Evolutionary conservation across 2,797 vertebrate genomes (phyloP), one percentile per base, ranked within the genome.

Genomic region (Rhinoraja longicauda): DNA sequence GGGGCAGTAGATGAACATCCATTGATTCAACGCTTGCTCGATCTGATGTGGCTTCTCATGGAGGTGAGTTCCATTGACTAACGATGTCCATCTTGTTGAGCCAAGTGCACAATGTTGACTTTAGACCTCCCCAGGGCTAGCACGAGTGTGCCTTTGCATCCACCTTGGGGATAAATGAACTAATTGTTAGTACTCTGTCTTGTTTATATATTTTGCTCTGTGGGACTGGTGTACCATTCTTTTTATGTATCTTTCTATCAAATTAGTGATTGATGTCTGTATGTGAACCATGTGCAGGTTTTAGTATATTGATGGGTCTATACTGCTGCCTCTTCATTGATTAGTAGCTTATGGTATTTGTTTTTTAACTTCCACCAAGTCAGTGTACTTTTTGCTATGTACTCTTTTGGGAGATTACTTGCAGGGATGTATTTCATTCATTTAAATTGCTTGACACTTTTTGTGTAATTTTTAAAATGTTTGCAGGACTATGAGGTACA

Each of bases 31-130:
- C 98, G 98, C 93, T 96, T 99, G 3, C 95, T 99, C 67, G 97
- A 99, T 94, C 97, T 99, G 84, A 98, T 99, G 96, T 99, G 98
- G 99, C 97, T 99, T 93, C 97, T 99, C 93, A 99, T 99, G 99
- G 99, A 99, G 98, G 99, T 99, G 93, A 96, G 95, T 92, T 73
- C 19, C 12, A 4, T n/a, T 29, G 17, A 21, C 1, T 2, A 29
- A 53, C 10, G 13, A 9, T 32, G 24, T 29, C 24, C 24, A 82
- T 81, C 45, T 81, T 7, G 21, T 8, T 39, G 17, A 17, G 36
- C 5, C 15, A 15, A 29, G 12, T 59, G 57, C 26, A 59, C 26
- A 13, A 10, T 59, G 29, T 4, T 10, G 7, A n/a, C 26, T 13
- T n/a, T 15, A 59, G 81, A 3, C 12, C 81, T 59, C 53, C 45